Base-by-base conservation (phyloP, 2,797 vertebrate genomes). In the Hyperoplus lanceolatus region DNA sequence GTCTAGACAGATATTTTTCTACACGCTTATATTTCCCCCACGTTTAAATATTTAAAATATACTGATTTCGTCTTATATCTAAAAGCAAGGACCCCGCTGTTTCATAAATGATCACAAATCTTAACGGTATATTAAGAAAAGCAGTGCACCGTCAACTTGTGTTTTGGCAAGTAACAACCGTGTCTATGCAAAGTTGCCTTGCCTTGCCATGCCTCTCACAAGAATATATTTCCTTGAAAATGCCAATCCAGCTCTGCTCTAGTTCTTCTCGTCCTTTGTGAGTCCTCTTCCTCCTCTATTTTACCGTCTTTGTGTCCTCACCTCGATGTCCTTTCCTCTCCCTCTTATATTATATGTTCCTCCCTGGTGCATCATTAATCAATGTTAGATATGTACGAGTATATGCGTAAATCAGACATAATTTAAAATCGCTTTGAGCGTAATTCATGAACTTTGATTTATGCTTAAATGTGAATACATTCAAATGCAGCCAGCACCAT, bases 291-390 rank as follows among this genome's bases (percentile, higher is more conserved):
- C 16, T 72, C 42, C 21, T 75, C 56, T 63, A 4, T 51, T 58
- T 42, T 64, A 38, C 13, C 18, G 16, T 57, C 36, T 21, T 49
- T 54, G 38, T 29, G 18, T 75, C 51, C 39, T 41, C 16, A 4
- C 12, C 21, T 53, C 39, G 6, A 16, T 3, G 0, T 66, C 48
- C 56, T 70, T 42, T 21, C 4, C 2, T 10, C n/a, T 41, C 16
- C 5, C 7, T 18, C 12, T 48, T 53, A 6, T 16, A 45, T 63
- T 16, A 45, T 63, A 21, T 71, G 10, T 14, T 54, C 29, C 39
- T 48, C 68, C 42, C 21, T 36, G 0, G 7, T 12, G 53, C 36
- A 53, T 75, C 72, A 59, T 71, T 75, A 62, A 77, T 78, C 71
- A 78, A 1, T 12, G 21, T 55, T 41, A 18, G 7, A 1, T 43